Base-by-base conservation (phyloP, 2,113 vertebrate species). In the Microtus richardsoni region DNA sequence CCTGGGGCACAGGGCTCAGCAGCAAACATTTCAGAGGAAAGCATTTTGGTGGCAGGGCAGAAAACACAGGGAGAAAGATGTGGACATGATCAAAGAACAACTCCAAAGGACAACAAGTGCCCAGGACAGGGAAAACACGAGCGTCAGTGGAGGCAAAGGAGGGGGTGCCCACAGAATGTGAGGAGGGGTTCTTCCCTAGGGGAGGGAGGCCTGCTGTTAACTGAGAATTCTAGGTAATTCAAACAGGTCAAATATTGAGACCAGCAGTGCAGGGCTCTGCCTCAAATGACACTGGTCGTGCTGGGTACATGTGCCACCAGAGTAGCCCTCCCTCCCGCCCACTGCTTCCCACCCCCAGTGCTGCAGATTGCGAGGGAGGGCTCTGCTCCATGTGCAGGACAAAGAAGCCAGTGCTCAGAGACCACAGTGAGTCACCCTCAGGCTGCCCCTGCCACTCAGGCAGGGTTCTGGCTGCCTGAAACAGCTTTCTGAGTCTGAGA, bases 401-500 rank as follows among this genome's bases (percentile, higher is more conserved):
- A 85, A 52, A 87, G 78, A 74, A 77, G 49, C 22, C 0, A 33
- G 41, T 0, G 0, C 74, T 74, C 47, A 19, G 90, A 75, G 93
- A 49, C 11, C 52, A 24, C 3, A 24, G 90, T 91, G 92, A 95
- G 87, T 93, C 95, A 82, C 22, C 2, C 2, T 21, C 24, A 21
- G 88, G 49, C 74, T 62, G 77, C 88, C 80, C 88, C 75, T 77
- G 89, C 77, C 68, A 36, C 88, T 66, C 66, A 60, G 82, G 82
- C 64, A 8, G 77, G 44, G 36, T 73, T 47, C 4, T 0, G 17
- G 92, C 91, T 82, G 85, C 96, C 49, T 77, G 88, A 36, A 95
- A 93, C 47, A 77, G 88, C 30, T 77, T 89, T 88, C 91, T 14
- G 28, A 87, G 91, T 41, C 85, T 84, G 39, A 60, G 3, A 28